phyloP scores from a whole-genome alignment of 2,797 vertebrate genomes.

The Argyrosomus regius region DNA sequence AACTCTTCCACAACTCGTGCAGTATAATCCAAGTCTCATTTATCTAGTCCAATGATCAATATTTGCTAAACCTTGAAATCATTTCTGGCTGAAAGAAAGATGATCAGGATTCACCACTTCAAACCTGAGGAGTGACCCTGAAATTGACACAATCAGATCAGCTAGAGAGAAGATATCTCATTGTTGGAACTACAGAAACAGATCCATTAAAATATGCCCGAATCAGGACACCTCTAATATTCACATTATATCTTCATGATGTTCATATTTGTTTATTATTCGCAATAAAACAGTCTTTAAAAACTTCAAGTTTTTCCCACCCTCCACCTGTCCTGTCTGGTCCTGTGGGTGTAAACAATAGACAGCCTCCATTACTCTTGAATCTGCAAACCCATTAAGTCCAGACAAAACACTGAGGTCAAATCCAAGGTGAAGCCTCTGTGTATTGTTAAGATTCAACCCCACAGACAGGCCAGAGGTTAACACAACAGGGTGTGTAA shows the following conservation, averaged over 20 bases:
- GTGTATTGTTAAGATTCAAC: conserved; percentile 18
- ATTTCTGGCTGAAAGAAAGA: too few relatives aligned
- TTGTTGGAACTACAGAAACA: neutral
- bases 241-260: neutral
- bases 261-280: neutral
- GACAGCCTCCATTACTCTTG: conserved; percentile 3
- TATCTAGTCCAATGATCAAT: too few relatives aligned
- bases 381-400: conserved; percentile 40
- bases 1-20: too few relatives aligned
- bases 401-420: conserved; percentile 61
- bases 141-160: too few relatives aligned
- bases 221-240: too few relatives aligned
- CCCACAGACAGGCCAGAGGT: conserved; percentile 50
- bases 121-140: too few relatives aligned
- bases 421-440: conserved; percentile 69
- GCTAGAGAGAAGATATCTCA: too few relatives aligned
- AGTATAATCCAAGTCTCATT: too few relatives aligned
- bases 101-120: too few relatives aligned
- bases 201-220: neutral
- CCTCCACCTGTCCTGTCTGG: neutral
- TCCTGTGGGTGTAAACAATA: conserved; percentile 1
- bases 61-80: too few relatives aligned
- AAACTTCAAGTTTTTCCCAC: neutral
- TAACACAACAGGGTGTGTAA: conserved; percentile 35
- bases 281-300: neutral